These are phyloP conservation scores for Lasioglossum leucozonium DNA, from an alignment of 2,888 invertebrate genomes.

Conservation along the genomic window DNA sequence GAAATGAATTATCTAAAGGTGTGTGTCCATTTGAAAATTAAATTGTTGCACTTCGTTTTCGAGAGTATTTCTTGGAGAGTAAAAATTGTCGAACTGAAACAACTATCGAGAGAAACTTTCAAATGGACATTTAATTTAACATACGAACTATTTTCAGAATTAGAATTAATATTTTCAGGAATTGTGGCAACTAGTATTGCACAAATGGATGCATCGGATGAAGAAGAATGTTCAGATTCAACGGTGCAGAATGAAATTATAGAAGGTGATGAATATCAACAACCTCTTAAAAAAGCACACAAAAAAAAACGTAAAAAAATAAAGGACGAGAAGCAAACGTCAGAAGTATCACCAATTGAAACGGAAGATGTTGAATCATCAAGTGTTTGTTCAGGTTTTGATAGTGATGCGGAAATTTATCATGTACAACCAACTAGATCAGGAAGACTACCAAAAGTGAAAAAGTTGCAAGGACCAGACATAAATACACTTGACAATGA, in stretches of 20 bases:
- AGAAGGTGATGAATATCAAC: constrained; percentile 14
- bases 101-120: neutral
- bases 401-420: constrained; percentile 78
- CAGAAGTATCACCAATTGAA: constrained; percentile 9
- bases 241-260: constrained; percentile 4
- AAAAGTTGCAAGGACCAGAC: constrained; percentile 76
- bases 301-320: constrained; percentile 31
- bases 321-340: constrained; percentile 48
- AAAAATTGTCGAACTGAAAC: no score
- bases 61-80: no score
- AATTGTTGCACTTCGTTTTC: neutral
- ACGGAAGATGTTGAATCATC: constrained; percentile 60
- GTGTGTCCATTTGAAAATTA: neutral
- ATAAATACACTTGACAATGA: constrained; percentile 69
- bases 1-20: neutral
- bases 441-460: constrained; percentile 83
- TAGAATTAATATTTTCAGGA: constrained; percentile 58
- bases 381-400: constrained; percentile 62
- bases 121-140: neutral
- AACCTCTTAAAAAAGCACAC: constrained; percentile 25
- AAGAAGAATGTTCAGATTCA: constrained; percentile 58
- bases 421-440: constrained; percentile 84
- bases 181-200: constrained; percentile 77
- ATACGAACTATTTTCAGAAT: neutral
- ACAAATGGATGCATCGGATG: constrained; percentile 75